Evolutionary conservation across 2,113 vertebrate genomes (phyloP).

Genomic region (Chaetodon auriga): DNA sequence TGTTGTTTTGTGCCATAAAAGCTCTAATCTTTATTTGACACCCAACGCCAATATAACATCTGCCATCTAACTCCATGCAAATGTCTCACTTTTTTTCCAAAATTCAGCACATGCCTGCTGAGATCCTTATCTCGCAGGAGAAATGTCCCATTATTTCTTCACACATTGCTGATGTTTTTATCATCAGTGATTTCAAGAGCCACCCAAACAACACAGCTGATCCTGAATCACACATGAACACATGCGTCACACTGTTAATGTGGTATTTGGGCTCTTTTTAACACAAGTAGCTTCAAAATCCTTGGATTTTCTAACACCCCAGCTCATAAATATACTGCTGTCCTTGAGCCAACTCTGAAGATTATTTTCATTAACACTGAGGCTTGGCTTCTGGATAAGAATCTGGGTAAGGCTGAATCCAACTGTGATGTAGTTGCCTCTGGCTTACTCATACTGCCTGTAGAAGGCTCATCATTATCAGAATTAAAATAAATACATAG

Average conservation of each 20-base stretch:
- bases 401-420: constrained; percentile 6
- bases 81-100: constrained; percentile 7
- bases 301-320: constrained; percentile 9
- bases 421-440: constrained; percentile 24
- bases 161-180: constrained; percentile 9
- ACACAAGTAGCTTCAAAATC: constrained; percentile 16
- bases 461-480: constrained; percentile 16
- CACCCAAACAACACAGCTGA: neutral
- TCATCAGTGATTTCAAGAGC: constrained; percentile 7
- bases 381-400: constrained; percentile 4
- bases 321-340: constrained; percentile 5
- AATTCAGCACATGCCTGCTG: constrained; percentile 29
- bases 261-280: neutral
- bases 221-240: neutral
- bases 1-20: neutral
- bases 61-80: constrained; percentile 20
- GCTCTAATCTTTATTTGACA: constrained; percentile 19
- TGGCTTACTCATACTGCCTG: neutral
- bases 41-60: neutral
- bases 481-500: constrained; percentile 3
- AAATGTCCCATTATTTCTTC: constrained; percentile 1
- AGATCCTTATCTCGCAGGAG: constrained; percentile 10
- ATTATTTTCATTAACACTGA: constrained; percentile 24
- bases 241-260: neutral
- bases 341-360: constrained; percentile 34